A percentile compares a stretch with the other conserved stretches of the same genome.
Evolutionary conservation across 2,888 invertebrate species (phyloP).

Genomic region (Syrphus vitripennis): DNA sequence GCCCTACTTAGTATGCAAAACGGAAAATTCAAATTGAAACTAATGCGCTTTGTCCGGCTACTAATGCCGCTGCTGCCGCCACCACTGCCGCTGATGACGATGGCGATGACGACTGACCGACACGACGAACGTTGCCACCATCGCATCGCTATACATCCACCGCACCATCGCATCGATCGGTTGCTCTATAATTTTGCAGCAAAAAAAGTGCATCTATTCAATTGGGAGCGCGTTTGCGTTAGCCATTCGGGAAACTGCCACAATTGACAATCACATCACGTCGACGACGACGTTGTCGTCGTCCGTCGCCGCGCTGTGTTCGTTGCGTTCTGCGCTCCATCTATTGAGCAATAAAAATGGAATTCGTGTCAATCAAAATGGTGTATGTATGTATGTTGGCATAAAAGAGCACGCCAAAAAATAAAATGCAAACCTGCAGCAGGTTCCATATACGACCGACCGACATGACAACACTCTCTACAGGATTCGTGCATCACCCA

Average conservation of each 20-base stretch:
- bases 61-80: conserved; percentile 4
- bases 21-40: conserved; percentile 67
- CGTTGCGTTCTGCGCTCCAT: conserved; percentile 37
- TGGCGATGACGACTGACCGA: neutral
- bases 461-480: conserved; percentile 20
- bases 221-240: conserved; percentile 55
- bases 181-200: neutral
- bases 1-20: conserved; percentile 66
- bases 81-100: neutral
- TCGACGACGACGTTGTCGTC: conserved; percentile 31
- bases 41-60: conserved; percentile 69
- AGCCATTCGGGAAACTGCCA: conserved; percentile 40
- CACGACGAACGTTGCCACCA: neutral
- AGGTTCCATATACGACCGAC: neutral
- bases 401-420: conserved; percentile 40
- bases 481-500: conserved; percentile 42
- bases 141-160: neutral
- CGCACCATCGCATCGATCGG: neutral
- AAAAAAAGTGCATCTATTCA: conserved; percentile 56
- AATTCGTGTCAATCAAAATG: conserved; percentile 66
- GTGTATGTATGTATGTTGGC: neutral
- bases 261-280: conserved; percentile 65
- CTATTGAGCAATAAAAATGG: conserved; percentile 67
- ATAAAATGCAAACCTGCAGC: conserved; percentile 10
- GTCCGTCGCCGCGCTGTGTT: neutral